phyloP scores from a whole-genome alignment of 2,113 vertebrate species.

The Hippocampus comes region DNA sequence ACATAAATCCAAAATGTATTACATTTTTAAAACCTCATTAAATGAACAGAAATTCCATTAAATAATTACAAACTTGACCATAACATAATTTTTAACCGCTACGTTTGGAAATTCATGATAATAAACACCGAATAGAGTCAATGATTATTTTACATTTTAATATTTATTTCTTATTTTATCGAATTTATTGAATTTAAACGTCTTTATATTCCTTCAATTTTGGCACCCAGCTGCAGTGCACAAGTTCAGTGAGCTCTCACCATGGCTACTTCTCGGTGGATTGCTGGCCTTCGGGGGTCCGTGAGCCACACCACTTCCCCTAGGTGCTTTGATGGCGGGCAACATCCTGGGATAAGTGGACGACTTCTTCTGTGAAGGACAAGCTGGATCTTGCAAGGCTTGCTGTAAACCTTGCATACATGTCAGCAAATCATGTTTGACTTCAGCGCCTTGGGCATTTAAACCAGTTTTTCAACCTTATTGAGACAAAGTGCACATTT shows the following conservation, averaged over 20 bases:
- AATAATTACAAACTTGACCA: background rate
- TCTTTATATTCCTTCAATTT: background rate
- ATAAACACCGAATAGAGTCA: background rate
- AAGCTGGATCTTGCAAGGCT: slow-evolving; percentile 54
- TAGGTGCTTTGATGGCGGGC: slow-evolving; percentile 55
- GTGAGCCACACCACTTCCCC: slow-evolving; percentile 29
- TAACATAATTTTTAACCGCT: background rate
- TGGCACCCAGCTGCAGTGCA: background rate
- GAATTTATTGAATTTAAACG: background rate
- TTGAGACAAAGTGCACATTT: no score
- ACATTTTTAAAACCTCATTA: background rate
- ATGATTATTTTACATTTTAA: background rate
- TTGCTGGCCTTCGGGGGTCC: slow-evolving; percentile 36
- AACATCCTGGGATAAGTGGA: slow-evolving; percentile 48
- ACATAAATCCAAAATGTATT: background rate
- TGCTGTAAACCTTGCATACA: slow-evolving; percentile 20
- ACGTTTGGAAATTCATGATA: background rate
- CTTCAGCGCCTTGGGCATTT: background rate
- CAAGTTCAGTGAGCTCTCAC: slow-evolving; percentile 46
- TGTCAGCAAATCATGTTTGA: background rate
- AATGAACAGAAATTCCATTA: background rate
- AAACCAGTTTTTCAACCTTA: background rate
- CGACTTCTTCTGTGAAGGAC: slow-evolving; percentile 44
- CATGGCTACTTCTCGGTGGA: slow-evolving; percentile 56
- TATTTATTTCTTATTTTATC: background rate